A percentile compares a stretch with the other conserved stretches of the same genome.
phyloP scores from a whole-genome alignment of 2,797 vertebrate genomes.

The Characodon lateralis region DNA sequence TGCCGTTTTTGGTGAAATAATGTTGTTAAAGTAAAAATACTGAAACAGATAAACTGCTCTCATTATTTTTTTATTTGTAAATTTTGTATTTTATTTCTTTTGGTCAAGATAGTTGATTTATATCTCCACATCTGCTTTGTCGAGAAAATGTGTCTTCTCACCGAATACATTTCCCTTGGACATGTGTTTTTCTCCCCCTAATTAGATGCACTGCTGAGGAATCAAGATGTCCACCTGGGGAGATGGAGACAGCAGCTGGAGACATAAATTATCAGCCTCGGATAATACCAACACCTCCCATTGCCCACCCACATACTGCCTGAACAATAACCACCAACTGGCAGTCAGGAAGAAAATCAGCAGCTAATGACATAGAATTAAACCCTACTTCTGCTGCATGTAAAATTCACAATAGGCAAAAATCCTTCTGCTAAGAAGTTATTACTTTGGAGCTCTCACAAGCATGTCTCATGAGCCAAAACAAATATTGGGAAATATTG shows the following conservation, averaged over 20 bases:
- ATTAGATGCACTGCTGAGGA: constrained; percentile 71
- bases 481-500: constrained; percentile 15
- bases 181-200: constrained; percentile 61
- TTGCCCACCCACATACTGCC: constrained; percentile 60
- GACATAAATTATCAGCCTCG: constrained; percentile 72
- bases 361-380: constrained; percentile 76
- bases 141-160: constrained; percentile 36
- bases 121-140: constrained; percentile 29
- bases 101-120: constrained; percentile 35
- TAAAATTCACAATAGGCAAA: constrained; percentile 44
- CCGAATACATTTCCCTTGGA: constrained; percentile 39
- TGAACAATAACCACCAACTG: constrained; percentile 63
- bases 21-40: background rate
- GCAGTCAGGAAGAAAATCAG: constrained; percentile 62
- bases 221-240: constrained; percentile 72
- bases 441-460: constrained; percentile 34
- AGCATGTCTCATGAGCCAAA: constrained; percentile 29
- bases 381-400: constrained; percentile 36
- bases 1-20: background rate
- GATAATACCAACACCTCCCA: constrained; percentile 61
- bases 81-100: background rate
- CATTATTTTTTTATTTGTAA: constrained; percentile 13
- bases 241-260: constrained; percentile 66
- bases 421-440: constrained; percentile 31
- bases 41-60: constrained; percentile 27